Evolutionary conservation across 2,888 invertebrate genomes (phyloP), one percentile per base, ranked within the genome.

Genomic region (Rhodophaea formosa): DNA sequence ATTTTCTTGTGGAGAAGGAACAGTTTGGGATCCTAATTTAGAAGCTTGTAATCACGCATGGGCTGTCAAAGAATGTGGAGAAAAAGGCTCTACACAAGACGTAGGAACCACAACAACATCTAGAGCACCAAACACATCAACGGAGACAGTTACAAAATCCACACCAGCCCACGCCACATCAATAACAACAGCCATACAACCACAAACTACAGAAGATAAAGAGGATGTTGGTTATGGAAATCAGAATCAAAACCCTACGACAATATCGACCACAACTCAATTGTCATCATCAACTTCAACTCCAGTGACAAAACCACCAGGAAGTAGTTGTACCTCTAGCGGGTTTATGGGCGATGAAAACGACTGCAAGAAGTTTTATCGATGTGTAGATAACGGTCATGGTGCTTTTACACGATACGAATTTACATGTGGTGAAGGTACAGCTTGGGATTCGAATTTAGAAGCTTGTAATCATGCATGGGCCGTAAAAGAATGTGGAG

Each of bases 341-440:
- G 95, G 95, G 10, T 95, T 94, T 70, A 92, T 93, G 71, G 92
- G 93, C 72, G 82, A 75, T 61, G 53, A 67, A 59, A 71, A 84
- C 17, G 90, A 95, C 68, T 95, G 95, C 66, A 92, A 85, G 59
- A 95, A 93, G 70, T 95, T 95, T 80, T 94, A 94, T 66, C 88
- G 95, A 63, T 95, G 95, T 71, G 94, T 94, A 0, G 81, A 84
- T 59, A 84, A 86, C 61, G 89, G 89, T 12, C 76, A 72, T 60
- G 82, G 85, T 57, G 78, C 81, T 15, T 92, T 75, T 62, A 90
- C 75, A 6, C 91, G 86, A 67, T 92, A 92, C 63, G 91, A 93
- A 63, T 93, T 93, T 72, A 75, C 83, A 8, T 94, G 94, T 69
- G 92, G 93, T 5, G 85, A 87, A 61, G 93, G 93, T 42, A 94